A percentile compares a stretch with the other conserved stretches of the same genome.
Conservation (phyloP, 2,113 vertebrate genomes). For the Callionymus lyra region DNA sequence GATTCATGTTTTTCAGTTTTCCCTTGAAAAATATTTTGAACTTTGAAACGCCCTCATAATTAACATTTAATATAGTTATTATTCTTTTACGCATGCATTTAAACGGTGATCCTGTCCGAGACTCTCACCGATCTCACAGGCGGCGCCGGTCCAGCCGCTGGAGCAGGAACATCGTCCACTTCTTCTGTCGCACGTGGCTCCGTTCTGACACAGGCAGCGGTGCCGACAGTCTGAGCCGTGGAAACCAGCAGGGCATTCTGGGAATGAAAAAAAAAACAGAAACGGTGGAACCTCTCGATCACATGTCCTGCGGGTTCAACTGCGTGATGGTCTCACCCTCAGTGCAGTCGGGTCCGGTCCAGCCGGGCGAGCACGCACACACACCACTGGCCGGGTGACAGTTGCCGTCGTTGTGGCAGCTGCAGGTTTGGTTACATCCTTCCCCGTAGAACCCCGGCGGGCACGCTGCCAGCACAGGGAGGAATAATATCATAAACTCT, state of each 20-base stretch:
- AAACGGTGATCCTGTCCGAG: too few species aligned
- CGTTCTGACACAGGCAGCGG: conserved; percentile 78
- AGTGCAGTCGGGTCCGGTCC: conserved; percentile 76
- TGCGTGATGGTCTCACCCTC: conserved; percentile 64
- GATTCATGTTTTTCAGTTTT: too few species aligned
- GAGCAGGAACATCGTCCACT: conserved; percentile 72
- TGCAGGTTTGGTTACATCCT: conserved; percentile 76
- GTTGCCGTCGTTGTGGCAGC: conserved; percentile 71
- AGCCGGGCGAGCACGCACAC: conserved; percentile 76
- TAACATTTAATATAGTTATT: too few species aligned
- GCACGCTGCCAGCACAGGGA: conserved; percentile 67
- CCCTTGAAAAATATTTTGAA: too few species aligned
- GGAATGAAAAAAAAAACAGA: conserved; percentile 1
- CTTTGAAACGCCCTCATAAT: too few species aligned
- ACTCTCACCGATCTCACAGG: conserved; percentile 79
- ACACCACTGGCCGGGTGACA: conserved; percentile 73
- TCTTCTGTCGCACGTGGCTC: conserved; percentile 70
- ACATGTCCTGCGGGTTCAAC: too few species aligned
- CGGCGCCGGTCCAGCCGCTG: conserved; percentile 74
- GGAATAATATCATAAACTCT: conserved; percentile 40
- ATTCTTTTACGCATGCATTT: too few species aligned
- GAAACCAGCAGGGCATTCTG: conserved; percentile 75
- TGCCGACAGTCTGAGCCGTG: conserved; percentile 71
- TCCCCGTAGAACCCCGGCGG: conserved; percentile 68
- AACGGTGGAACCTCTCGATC: too few species aligned